Conservation (phyloP, 1,140 invertebrate genomes). For the Drosophila kepulauana region DNA sequence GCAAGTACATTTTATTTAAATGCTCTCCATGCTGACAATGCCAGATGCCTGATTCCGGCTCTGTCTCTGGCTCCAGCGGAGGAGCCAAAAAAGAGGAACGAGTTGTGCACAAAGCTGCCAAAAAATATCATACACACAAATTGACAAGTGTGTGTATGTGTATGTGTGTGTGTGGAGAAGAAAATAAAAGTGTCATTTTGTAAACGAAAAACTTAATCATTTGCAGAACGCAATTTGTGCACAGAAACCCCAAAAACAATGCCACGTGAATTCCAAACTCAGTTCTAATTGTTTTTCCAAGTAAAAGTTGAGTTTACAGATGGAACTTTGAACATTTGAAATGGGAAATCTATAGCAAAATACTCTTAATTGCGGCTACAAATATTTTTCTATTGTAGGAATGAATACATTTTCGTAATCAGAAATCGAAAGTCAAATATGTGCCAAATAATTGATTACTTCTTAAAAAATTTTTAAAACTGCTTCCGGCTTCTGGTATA, state of each 20-base stretch:
- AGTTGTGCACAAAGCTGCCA: constrained; percentile 51
- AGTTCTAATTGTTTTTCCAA: constrained; percentile 41
- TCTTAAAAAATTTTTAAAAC: too few relatives aligned
- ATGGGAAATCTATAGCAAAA: too few relatives aligned
- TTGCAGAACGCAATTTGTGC: constrained; percentile 54
- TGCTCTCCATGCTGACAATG: constrained; percentile 66
- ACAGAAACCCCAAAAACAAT: constrained; percentile 49
- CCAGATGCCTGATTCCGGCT: constrained; percentile 34
- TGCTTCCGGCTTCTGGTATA: too few relatives aligned
- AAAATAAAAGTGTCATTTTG: constrained; percentile 74
- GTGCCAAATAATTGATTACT: too few relatives aligned
- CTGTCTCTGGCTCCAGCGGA: too few relatives aligned
- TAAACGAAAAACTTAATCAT: constrained; percentile 72
- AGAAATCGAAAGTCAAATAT: too few relatives aligned
- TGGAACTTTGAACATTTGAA: neutral
- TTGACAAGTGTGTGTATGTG: neutral
- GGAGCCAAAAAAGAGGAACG: constrained; percentile 4
- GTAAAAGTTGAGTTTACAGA: neutral
- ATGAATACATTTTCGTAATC: too few relatives aligned
- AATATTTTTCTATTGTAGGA: too few relatives aligned
- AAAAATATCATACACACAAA: constrained; percentile 44
- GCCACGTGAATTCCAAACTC: constrained; percentile 20
- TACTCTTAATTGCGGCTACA: too few relatives aligned
- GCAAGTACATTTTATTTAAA: constrained; percentile 80
- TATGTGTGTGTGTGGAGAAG: constrained; percentile 36